These are phyloP conservation scores for Colossoma macropomum DNA, from an alignment of 2,113 vertebrate genomes.

Conservation along the genomic window DNA sequence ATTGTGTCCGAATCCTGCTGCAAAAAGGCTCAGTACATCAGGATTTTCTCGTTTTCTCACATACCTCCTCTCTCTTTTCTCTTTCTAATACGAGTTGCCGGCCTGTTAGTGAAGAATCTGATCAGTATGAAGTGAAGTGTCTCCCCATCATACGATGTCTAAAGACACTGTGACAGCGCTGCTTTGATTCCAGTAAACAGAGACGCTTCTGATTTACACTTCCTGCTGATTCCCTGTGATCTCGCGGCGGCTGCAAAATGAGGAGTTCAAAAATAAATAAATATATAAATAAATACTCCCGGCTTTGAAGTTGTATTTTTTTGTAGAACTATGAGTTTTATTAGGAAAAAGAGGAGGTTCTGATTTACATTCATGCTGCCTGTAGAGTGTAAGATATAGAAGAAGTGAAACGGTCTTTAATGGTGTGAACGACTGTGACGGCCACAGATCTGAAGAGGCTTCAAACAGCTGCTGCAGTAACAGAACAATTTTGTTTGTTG, in stretches of 20 bases:
- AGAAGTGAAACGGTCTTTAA: not conserved
- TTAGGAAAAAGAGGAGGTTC: not conserved
- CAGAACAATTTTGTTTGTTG: no score
- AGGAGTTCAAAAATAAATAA: not conserved
- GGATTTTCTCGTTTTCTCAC: no score
- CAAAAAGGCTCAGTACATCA: no score
- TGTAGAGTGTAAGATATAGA: not conserved
- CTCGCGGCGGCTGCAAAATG: conserved; percentile 1
- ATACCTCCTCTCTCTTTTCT: not conserved
- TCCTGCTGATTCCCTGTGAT: conserved; percentile 16
- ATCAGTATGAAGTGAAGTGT: not conserved
- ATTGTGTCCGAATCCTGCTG: no score
- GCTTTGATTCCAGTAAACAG: conserved; percentile 24
- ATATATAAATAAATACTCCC: conserved; percentile 1
- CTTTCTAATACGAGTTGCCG: not conserved
- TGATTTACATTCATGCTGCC: not conserved
- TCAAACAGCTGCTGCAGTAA: no score
- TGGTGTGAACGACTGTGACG: not conserved
- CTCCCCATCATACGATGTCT: not conserved
- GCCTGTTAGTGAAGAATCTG: not conserved
- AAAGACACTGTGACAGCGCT: not conserved
- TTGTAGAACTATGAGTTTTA: not conserved
- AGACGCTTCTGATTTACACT: not conserved
- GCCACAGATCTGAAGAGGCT: no score
- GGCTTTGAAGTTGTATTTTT: conserved; percentile 4